These are phyloP conservation scores for Trachelus troglodyta DNA, from an alignment of 2,888 invertebrate species.

Conservation along the genomic window DNA sequence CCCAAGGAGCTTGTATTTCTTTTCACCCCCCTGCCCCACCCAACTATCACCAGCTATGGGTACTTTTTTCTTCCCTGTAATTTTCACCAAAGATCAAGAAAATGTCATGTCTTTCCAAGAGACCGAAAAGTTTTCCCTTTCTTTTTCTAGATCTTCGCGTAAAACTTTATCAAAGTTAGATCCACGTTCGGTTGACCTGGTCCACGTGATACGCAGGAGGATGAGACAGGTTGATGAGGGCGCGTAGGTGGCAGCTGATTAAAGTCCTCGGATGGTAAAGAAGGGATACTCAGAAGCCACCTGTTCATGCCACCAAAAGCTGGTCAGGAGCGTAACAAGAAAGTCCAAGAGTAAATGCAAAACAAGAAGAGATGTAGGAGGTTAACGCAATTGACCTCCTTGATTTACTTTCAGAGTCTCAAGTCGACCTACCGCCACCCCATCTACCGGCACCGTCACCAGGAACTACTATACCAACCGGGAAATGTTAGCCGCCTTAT, in stretches of 20 bases:
- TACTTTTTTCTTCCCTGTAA: not conserved
- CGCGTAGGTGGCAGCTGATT: not conserved
- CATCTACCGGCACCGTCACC: not conserved
- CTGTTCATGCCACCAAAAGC: not conserved
- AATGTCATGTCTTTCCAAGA: not conserved
- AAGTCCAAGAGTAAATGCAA: not conserved
- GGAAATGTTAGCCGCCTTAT: not conserved
- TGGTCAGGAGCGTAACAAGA: too few species aligned
- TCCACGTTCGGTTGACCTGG: not conserved
- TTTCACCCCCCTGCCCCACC: not conserved
- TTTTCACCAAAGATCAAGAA: not conserved
- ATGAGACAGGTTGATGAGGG: not conserved
- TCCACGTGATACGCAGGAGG: not conserved
- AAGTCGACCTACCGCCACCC: not conserved
- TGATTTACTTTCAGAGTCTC: not conserved
- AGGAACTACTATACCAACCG: not conserved
- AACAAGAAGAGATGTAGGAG: not conserved
- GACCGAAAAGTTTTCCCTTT: not conserved
- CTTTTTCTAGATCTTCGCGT: not conserved
- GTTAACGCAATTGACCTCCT: slow-evolving; percentile 3
- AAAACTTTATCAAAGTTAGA: not conserved
- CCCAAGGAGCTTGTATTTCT: not conserved
- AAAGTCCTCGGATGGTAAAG: not conserved
- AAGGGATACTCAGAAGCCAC: not conserved
- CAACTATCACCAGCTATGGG: not conserved